Evolutionary conservation across 2,797 vertebrate species (phyloP).

Genomic region (Sparus aurata): DNA sequence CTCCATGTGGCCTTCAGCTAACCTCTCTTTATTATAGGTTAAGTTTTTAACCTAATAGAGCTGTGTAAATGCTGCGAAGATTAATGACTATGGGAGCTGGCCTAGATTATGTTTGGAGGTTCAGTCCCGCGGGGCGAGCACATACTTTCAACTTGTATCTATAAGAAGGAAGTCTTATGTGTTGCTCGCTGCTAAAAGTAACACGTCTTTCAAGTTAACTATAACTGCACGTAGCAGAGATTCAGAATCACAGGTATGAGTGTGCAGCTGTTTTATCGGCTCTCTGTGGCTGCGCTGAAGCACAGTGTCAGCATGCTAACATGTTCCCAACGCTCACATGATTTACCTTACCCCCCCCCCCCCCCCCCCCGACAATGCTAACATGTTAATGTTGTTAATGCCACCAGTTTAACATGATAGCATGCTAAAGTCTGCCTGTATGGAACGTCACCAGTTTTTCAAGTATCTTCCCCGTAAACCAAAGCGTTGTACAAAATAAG

Average conservation of each 20-base stretch:
- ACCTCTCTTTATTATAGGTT: slow-evolving; percentile 36
- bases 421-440: too few species aligned
- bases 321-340: background rate
- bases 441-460: background rate
- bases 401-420: too few species aligned
- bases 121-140: background rate
- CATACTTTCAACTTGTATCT: background rate
- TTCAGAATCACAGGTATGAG: background rate
- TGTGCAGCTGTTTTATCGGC: background rate
- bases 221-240: background rate
- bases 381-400: too few species aligned
- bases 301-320: background rate
- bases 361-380: too few species aligned
- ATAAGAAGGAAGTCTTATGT: background rate
- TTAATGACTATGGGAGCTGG: slow-evolving; percentile 32
- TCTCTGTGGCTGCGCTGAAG: background rate
- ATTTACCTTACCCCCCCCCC: too few species aligned
- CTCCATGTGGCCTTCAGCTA: slow-evolving; percentile 30
- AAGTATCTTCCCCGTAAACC: background rate
- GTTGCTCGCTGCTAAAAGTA: background rate
- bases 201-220: background rate
- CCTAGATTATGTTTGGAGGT: slow-evolving; percentile 15
- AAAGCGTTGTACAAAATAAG: background rate
- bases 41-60: slow-evolving; percentile 36
- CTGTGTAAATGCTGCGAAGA: slow-evolving; percentile 29